phyloP scores from a whole-genome alignment of 2,888 invertebrate species.

The Leptothorax acervorum region DNA sequence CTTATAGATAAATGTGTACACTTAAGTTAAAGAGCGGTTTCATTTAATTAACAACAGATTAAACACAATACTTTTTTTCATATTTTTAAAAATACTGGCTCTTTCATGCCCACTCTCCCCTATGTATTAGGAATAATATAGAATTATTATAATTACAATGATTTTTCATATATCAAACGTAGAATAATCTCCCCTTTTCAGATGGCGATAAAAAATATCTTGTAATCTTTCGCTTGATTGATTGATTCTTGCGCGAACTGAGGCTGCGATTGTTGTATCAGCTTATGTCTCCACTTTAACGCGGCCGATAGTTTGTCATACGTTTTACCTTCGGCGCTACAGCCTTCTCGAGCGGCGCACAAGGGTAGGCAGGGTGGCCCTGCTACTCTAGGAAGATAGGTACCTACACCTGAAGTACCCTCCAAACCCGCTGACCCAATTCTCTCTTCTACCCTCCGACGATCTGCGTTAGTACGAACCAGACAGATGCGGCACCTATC shows the following conservation, averaged over 20 bases:
- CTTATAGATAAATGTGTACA: no score
- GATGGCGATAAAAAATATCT: background rate
- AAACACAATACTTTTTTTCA: no score
- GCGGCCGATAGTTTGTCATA: conserved; percentile 27
- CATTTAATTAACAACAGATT: no score
- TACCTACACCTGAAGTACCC: conserved; percentile 81
- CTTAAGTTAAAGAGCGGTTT: no score
- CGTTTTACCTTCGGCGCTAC: conserved; percentile 18
- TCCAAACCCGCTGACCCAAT: conserved; percentile 82
- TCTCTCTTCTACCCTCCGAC: conserved; percentile 70
- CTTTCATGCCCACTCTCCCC: no score
- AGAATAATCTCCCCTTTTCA: background rate
- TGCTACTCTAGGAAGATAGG: conserved; percentile 67
- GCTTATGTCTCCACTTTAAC: background rate
- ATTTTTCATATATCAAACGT: background rate
- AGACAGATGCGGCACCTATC: conserved; percentile 64
- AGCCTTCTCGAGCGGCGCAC: conserved; percentile 7
- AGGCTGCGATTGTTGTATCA: conserved; percentile 2
- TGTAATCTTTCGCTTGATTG: background rate
- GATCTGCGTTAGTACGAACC: conserved; percentile 62
- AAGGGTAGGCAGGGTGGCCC: conserved; percentile 46
- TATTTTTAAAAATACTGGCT: no score
- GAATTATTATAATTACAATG: background rate
- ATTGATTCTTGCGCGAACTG: background rate
- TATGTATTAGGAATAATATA: no score